Evolutionary conservation across 2,888 invertebrate genomes (phyloP), one percentile per base, ranked within the genome.

Genomic region (Heteropelma amictum): DNA sequence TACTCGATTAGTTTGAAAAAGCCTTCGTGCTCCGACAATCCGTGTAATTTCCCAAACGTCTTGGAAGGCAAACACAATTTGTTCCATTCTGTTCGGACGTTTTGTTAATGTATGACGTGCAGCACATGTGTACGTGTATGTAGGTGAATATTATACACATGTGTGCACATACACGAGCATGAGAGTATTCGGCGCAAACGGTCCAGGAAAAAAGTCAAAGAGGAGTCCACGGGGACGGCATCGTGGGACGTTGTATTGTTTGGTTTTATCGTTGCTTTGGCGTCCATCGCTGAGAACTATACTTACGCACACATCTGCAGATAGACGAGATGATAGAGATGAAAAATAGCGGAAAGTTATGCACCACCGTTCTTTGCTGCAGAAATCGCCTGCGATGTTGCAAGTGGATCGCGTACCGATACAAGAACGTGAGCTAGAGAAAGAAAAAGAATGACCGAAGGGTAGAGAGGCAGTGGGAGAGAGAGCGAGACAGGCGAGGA

Each of bases 211-310:
- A 26, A 14, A 30, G 19, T 17, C 12, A n/a, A 35, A 21, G 30
- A 56, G 67, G 33, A 35, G 40, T 71, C 75, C 75, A n/a, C 17
- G 28, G 67, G 71, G 71, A 12, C 42, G 35, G 71, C 49, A 33
- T 56, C 67, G 56, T 10, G 23, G 6, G 56, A 49, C 61, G 49
- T 71, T 30, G 64, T 49, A 79, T 83, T 82, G 85, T 85, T 85
- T 83, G 81, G 85, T 85, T 87, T 87, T n/a, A n/a, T 86, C 81
- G 84, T 86, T 81, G 73, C 72, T 74, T 71, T 12, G 21, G 38
- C 30, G 47, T 42, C 74, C 54, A 54, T 69, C 64, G 64, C 67
- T 47, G 69, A 76, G 77, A 69, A 61, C 72, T 69, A 69, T 26
- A 28, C 30, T n/a, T 19, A 33, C 23, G 14, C 14, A 5, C 5